Base-by-base conservation (phyloP, 2,888 invertebrate species). In the Oscheius onirici region DNA sequence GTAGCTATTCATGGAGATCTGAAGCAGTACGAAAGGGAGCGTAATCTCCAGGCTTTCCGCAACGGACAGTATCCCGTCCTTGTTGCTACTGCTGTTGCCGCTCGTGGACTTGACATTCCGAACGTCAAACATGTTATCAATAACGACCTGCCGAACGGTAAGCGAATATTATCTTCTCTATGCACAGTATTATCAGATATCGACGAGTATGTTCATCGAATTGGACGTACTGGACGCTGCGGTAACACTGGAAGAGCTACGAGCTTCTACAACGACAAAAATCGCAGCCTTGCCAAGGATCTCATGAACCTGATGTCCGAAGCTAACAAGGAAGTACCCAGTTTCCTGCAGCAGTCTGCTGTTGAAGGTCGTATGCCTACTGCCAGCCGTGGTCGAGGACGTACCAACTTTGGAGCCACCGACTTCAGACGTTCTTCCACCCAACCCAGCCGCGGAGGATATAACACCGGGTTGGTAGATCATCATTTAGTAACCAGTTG, bases 111-210 rank as follows among this genome's bases (percentile, higher is more conserved):
- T 87, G 99, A 99, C 90, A 99, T 99, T 89, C 97, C 97, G 1
- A 96, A 97, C 90, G 97, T 99, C 78, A 95, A 95, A 88, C 97
- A 99, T 90, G 99, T 99, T 82, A 97, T 99, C 87, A 99, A 99
- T 90, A 99, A 96, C 90, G 99, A 99, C 90, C 91, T 99, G 88
- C 99, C 99, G 61, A 94, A 94, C 58, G 97, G 81, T 74, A 15
- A 43, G 71, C 57, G n/a, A n/a, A n/a, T n/a, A 6, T n/a, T 10
- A 3, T 43, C 55, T 34, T n/a, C 13, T 43, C 26, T 51, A 17
- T 24, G 15, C 3, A 44, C 17, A 2, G 3, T n/a, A n/a, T 6
- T 44, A 3, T 55, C 54, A 55, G 54, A 97, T 89, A 95, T 99
- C 83, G 99, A 99, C 89, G 99, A 99, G 89, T 99, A 99, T 89